Percentiles rank a stretch among this genome's conserved stretches.
Evolutionary conservation across 2,888 invertebrate species (phyloP).

Genomic region (Drosophila koepferae): DNA sequence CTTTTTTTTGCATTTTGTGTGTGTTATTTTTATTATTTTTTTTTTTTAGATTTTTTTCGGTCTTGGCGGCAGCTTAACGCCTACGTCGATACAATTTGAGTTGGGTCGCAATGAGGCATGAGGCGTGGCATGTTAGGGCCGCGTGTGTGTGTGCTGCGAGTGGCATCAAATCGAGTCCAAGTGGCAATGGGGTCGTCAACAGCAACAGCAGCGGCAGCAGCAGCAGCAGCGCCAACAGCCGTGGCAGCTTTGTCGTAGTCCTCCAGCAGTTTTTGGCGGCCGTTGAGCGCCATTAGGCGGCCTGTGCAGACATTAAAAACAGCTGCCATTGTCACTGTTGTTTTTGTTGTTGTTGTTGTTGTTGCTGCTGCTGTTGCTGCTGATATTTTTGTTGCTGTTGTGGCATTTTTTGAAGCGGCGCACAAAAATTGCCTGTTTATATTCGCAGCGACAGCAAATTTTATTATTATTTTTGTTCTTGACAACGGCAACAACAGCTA

Average conservation of each 20-base stretch:
- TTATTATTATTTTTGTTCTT: slow-evolving; percentile 80
- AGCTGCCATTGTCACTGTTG: slow-evolving; percentile 64
- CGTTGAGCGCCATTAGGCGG: slow-evolving; percentile 66
- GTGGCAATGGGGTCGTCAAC: slow-evolving; percentile 62
- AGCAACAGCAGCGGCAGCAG: slow-evolving; percentile 44
- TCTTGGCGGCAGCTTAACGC: slow-evolving; percentile 43
- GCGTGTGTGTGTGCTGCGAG: not conserved
- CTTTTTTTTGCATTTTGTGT: slow-evolving; percentile 3
- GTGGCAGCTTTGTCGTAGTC: slow-evolving; percentile 49
- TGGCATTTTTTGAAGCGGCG: slow-evolving; percentile 52
- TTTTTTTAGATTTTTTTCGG: slow-evolving; percentile 15
- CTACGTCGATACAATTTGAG: slow-evolving; percentile 42
- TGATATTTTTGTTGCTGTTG: slow-evolving; percentile 49
- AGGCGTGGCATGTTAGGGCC: not conserved
- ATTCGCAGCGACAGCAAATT: slow-evolving; percentile 81
- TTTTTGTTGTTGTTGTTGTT: slow-evolving; percentile 22
- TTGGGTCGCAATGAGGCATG: not conserved
- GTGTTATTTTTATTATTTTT: not conserved
- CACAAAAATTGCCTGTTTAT: slow-evolving; percentile 81
- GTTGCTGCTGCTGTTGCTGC: slow-evolving; percentile 17
- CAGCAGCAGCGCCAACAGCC: slow-evolving; percentile 35
- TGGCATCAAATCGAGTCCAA: slow-evolving; percentile 40
- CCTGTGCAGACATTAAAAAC: slow-evolving; percentile 78
- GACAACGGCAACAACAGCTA: slow-evolving; percentile 71
- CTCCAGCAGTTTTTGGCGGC: slow-evolving; percentile 46